phyloP scores from a whole-genome alignment of 2,797 vertebrate genomes.

The Lepidocolaptes lacrymiger region DNA sequence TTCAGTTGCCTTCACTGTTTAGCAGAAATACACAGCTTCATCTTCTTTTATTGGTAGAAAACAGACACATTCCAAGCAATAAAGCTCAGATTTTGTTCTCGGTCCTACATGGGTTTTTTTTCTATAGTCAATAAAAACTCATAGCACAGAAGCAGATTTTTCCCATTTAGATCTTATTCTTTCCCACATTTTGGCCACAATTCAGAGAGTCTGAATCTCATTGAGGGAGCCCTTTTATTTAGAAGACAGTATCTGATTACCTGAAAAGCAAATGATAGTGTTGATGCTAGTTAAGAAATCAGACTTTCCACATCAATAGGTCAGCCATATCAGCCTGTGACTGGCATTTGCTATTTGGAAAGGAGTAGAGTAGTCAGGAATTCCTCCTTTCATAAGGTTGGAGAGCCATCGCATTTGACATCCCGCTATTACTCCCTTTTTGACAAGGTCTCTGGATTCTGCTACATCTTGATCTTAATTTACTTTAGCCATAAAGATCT shows the following conservation, averaged over 20 bases:
- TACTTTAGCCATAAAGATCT: not conserved
- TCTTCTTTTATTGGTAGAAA: not conserved
- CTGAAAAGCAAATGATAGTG: not conserved
- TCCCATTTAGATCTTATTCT: not conserved
- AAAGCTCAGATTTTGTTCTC: not conserved
- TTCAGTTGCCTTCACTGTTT: not conserved
- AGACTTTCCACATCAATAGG: not conserved
- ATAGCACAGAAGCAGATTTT: not conserved
- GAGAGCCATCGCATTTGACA: not conserved
- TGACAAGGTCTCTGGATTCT: not conserved
- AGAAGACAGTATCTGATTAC: not conserved
- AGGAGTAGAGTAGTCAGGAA: not conserved
- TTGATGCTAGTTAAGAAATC: not conserved
- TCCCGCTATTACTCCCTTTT: not conserved
- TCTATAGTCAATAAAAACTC: not conserved
- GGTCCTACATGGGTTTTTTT: not conserved
- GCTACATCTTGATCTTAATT: not conserved
- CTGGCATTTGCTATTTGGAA: not conserved
- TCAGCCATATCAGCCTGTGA: not conserved
- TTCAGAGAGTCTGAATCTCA: not conserved
- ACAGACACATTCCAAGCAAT: not conserved
- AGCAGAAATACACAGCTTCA: not conserved
- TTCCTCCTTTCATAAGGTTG: not conserved
- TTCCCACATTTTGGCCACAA: not conserved
- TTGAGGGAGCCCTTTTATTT: not conserved